These are phyloP conservation scores for Noctua janthina DNA, from an alignment of 2,888 invertebrate species.

Conservation along the genomic window DNA sequence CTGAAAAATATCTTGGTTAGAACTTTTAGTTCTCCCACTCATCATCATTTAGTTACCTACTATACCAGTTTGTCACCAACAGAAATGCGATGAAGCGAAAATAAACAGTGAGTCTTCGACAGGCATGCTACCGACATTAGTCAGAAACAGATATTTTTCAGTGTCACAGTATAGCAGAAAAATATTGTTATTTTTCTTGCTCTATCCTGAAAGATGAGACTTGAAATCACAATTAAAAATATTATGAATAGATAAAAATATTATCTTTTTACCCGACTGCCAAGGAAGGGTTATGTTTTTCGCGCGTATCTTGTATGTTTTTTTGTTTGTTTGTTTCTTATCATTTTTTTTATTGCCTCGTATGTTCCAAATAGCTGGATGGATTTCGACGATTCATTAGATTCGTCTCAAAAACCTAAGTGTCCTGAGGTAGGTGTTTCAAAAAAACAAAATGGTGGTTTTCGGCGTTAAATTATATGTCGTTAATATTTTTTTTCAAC, in stretches of 20 bases:
- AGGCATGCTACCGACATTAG: slow-evolving; percentile 17
- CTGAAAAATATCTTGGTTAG: background rate
- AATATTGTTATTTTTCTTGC: background rate
- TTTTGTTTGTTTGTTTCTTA: no score
- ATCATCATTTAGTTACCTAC: background rate
- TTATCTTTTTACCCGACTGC: no score
- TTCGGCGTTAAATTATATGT: no score
- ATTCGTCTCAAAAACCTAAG: no score
- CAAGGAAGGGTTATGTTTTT: no score
- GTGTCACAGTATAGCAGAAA: slow-evolving; percentile 8
- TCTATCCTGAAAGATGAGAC: background rate
- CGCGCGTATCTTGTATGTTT: no score
- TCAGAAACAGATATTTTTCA: slow-evolving; percentile 27
- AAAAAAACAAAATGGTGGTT: no score
- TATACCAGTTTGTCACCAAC: slow-evolving; percentile 24
- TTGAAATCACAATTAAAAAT: background rate
- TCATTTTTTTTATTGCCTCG: no score
- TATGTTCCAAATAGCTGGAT: no score
- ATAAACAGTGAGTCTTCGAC: slow-evolving; percentile 22
- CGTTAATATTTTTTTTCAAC: no score
- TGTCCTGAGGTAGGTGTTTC: no score
- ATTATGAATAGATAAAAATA: background rate
- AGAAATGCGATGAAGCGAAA: slow-evolving; percentile 26
- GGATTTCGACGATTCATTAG: no score
- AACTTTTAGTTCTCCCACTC: background rate